Evolutionary conservation across 2,888 invertebrate genomes (phyloP).

Genomic region (Volucella bombylans): DNA sequence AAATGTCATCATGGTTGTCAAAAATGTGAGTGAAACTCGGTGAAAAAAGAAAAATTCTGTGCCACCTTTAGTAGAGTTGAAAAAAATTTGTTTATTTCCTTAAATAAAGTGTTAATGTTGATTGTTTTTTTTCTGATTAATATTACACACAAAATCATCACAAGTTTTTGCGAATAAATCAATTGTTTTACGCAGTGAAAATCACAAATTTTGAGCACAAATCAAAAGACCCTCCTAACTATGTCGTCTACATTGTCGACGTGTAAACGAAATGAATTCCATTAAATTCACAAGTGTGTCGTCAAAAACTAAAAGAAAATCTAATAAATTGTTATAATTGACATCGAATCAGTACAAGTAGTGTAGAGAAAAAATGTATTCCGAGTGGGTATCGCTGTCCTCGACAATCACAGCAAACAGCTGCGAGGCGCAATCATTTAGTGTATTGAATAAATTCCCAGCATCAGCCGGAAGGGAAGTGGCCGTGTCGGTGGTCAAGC

Average conservation of each 20-base stretch:
- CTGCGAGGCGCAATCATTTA: constrained; percentile 83
- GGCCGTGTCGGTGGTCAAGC: constrained; percentile 85
- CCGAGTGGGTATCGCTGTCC: constrained; percentile 84
- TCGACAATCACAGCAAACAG: constrained; percentile 82
- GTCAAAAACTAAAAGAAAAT: constrained; percentile 30
- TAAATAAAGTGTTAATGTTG: constrained; percentile 30
- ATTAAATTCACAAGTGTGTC: constrained; percentile 35
- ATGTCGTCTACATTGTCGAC: constrained; percentile 51
- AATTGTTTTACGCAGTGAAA: neutral
- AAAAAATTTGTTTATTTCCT: constrained; percentile 58
- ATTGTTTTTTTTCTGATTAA: constrained; percentile 18
- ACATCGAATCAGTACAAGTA: constrained; percentile 11
- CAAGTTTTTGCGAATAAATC: neutral
- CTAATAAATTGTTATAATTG: constrained; percentile 16
- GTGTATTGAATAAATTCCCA: constrained; percentile 86
- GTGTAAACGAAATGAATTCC: constrained; percentile 54
- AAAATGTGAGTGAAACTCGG: constrained; percentile 9
- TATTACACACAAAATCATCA: neutral
- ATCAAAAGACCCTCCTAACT: neutral
- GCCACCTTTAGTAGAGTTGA: constrained; percentile 28
- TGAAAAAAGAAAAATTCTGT: constrained; percentile 51
- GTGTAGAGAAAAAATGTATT: constrained; percentile 82
- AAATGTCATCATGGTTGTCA: constrained; percentile 8
- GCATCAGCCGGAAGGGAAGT: constrained; percentile 85
- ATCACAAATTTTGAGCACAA: neutral